These are phyloP conservation scores for Acronicta alni DNA, from an alignment of 2,888 invertebrate species.

Conservation along the genomic window DNA sequence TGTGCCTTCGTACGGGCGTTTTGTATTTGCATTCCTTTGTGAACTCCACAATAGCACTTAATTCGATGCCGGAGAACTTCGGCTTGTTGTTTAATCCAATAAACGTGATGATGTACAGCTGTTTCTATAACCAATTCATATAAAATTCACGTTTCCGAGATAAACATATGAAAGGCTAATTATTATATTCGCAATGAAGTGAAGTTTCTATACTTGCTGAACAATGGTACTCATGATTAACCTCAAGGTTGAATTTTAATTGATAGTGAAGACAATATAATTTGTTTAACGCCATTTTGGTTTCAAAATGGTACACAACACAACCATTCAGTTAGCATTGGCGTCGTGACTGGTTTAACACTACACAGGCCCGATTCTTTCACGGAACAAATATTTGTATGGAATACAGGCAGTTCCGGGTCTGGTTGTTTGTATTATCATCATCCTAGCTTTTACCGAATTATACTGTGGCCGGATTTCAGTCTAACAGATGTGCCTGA, in stretches of 20 bases:
- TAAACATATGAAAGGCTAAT: constrained; percentile 39
- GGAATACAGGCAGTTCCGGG: no score
- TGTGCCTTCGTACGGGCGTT: constrained; percentile 14
- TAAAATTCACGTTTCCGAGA: constrained; percentile 43
- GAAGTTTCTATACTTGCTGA: constrained; percentile 12
- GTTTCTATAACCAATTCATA: constrained; percentile 27
- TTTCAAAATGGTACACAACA: constrained; percentile 7
- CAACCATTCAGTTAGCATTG: neutral
- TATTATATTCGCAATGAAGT: constrained; percentile 19
- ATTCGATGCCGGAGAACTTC: constrained; percentile 37
- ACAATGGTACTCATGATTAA: constrained; percentile 12
- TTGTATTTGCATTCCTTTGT: constrained; percentile 50
- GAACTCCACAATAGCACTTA: constrained; percentile 33
- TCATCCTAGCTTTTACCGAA: no score
- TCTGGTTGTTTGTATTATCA: no score
- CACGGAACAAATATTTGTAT: no score
- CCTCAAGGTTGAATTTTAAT: constrained; percentile 18
- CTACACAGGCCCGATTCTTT: no score
- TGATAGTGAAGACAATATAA: constrained; percentile 4
- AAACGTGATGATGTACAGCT: constrained; percentile 37
- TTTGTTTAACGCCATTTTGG: constrained; percentile 3
- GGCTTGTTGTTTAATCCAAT: constrained; percentile 20
- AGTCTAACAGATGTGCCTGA: no score
- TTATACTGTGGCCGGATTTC: no score
- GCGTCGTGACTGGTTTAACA: no score